These are phyloP conservation scores for Tachyglossus aculeatus DNA, from an alignment of 2,797 vertebrate species.

Conservation along the genomic window DNA sequence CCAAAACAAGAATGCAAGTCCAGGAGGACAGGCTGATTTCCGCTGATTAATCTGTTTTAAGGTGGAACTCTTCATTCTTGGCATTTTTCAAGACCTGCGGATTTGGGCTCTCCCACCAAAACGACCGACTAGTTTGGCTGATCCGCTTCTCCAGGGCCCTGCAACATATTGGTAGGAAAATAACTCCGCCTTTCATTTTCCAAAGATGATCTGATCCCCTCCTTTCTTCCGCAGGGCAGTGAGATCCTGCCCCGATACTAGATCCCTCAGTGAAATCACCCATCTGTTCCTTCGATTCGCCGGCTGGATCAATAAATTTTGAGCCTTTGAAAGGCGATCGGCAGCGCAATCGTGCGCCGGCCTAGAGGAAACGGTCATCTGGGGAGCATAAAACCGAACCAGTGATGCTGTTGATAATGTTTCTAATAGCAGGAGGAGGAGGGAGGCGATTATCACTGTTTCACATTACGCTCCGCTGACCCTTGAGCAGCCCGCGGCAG, in stretches of 20 bases:
- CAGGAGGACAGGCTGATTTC: too few relatives aligned
- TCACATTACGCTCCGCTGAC: not conserved
- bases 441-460: not conserved
- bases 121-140: constrained; percentile 6
- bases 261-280: constrained; percentile 38
- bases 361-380: constrained; percentile 3
- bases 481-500: not conserved
- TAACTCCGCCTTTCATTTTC: constrained; percentile 21
- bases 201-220: constrained; percentile 10
- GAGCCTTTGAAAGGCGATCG: constrained; percentile 22
- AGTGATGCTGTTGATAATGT: constrained; percentile 8
- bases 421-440: constrained; percentile 4
- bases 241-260: not conserved
- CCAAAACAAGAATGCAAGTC: too few relatives aligned
- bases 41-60: not conserved
- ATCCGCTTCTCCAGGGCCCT: not conserved
- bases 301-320: constrained; percentile 18
- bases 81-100: constrained; percentile 21
- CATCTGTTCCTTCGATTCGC: constrained; percentile 14
- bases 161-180: not conserved
- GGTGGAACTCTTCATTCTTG: not conserved
- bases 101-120: constrained; percentile 2
- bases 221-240: constrained; percentile 2
- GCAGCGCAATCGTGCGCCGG: not conserved
- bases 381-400: constrained; percentile 30